Evolutionary conservation across 2,797 vertebrate species (phyloP), one percentile per base, ranked within the genome.

Genomic region (Anolis apletophallus): DNA sequence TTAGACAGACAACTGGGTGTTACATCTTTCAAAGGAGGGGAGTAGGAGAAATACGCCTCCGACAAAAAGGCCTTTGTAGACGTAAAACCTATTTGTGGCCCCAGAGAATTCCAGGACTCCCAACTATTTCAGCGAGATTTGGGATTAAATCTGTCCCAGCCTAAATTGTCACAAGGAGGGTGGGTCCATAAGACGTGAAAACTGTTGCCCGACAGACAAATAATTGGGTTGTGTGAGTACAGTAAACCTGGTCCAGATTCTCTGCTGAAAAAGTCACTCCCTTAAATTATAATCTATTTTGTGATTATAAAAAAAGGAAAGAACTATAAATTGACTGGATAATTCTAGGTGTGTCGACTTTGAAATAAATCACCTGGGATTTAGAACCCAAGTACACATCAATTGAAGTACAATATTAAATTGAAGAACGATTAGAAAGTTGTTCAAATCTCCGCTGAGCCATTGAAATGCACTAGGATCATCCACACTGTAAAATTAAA

Each of bases 1-100:
- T 90, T 85, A 89, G 90, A 50, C 57, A 78, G 29, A 84, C 92
- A 80, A 64, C 71, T 89, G 86, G 90, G 81, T 87, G 87, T 72
- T 64, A 23, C 64, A 72, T 74, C 78, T 80, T 80, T 55, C 73
- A 79, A 82, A 57, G 21, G 12, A 36, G 4, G 10, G 17, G 75
- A 40, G 21, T 84, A 59, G 64, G 55, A 54, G 71, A 64, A 11
- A 0, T 1, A n/a, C n/a, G 34, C 64, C 32, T 21, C 9, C 10
- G 54, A 87, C 81, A 87, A 83, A 76, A 84, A 73, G 68, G 21
- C 46, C 69, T 80, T 87, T 87, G 86, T 84, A 40, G 57, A 5
- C 68, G 54, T 68, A 67, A 40, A 83, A 67, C 46, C 81, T 79
- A 84, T 80, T 87, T 80, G 55, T 50, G 81, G 64, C 86, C 73